Conservation (phyloP, 37 sponge, comb jelly and placozoan genomes). For the Chondrilla cf. caribensis region DNA sequence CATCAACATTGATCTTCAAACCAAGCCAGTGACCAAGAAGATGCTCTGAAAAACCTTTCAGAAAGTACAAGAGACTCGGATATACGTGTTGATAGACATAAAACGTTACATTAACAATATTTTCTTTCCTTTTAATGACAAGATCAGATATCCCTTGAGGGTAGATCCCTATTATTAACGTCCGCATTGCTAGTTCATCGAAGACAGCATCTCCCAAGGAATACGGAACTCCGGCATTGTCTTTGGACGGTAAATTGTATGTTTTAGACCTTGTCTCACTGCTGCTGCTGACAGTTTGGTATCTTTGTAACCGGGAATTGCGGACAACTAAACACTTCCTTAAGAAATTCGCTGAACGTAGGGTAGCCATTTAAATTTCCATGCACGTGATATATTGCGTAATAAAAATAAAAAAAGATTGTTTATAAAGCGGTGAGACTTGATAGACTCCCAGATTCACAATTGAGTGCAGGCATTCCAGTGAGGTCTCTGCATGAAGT, state of each 20-base stretch:
- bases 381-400: not conserved
- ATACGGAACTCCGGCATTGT: not conserved
- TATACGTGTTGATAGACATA: conserved; percentile 11
- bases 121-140: conserved; percentile 17
- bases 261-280: too few species aligned
- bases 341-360: not conserved
- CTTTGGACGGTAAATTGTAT: too few species aligned
- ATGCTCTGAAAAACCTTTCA: conserved; percentile 15
- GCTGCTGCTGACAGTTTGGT: too few species aligned
- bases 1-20: conserved; percentile 22
- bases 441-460: not conserved
- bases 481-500: too few species aligned
- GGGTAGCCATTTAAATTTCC: not conserved
- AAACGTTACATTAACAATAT: not conserved
- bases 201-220: conserved; percentile 12
- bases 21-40: not conserved
- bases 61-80: conserved; percentile 7
- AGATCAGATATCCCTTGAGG: conserved; percentile 16
- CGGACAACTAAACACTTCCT: too few species aligned
- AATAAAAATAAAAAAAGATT: not conserved
- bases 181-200: conserved; percentile 20
- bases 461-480: too few species aligned
- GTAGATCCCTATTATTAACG: conserved; percentile 14
- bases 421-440: conserved; percentile 5
- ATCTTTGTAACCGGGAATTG: too few species aligned